Evolutionary conservation across 2,888 invertebrate species (phyloP).

Genomic region (Clostera curtula): DNA sequence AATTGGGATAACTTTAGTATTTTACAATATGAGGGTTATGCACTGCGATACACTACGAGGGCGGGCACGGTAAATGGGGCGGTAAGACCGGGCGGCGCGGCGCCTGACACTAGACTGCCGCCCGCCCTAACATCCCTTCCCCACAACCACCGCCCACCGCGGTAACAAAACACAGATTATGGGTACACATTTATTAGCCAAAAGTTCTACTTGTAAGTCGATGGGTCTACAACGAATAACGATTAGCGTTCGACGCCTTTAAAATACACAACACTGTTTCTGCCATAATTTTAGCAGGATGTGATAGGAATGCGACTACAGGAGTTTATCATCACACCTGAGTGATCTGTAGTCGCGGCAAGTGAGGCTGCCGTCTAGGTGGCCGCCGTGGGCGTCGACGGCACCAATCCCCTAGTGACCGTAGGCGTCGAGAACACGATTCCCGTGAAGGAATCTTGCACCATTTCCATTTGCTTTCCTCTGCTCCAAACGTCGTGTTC

Average conservation of each 20-base stretch:
- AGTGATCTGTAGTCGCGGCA: constrained; percentile 61
- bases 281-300: constrained; percentile 7
- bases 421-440: constrained; percentile 40
- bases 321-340: constrained; percentile 55
- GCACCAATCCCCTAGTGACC: constrained; percentile 47
- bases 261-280: constrained; percentile 13
- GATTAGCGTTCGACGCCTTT: constrained; percentile 24
- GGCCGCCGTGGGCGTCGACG: constrained; percentile 41
- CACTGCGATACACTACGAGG: constrained; percentile 22
- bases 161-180: constrained; percentile 68
- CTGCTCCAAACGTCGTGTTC: constrained; percentile 57
- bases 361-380: constrained; percentile 43
- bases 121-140: constrained; percentile 43
- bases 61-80: constrained; percentile 36
- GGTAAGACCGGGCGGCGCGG: constrained; percentile 55
- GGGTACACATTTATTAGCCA: constrained; percentile 67
- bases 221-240: constrained; percentile 41
- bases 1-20: too few species aligned
- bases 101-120: constrained; percentile 70
- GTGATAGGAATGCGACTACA: constrained; percentile 16
- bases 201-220: constrained; percentile 56
- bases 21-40: too few species aligned
- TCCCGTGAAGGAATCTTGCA: constrained; percentile 46
- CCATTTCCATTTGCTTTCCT: constrained; percentile 40
- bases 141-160: constrained; percentile 37